These are phyloP conservation scores for Drosophila albomicans DNA, from an alignment of 1,140 invertebrate species.

Conservation along the genomic window DNA sequence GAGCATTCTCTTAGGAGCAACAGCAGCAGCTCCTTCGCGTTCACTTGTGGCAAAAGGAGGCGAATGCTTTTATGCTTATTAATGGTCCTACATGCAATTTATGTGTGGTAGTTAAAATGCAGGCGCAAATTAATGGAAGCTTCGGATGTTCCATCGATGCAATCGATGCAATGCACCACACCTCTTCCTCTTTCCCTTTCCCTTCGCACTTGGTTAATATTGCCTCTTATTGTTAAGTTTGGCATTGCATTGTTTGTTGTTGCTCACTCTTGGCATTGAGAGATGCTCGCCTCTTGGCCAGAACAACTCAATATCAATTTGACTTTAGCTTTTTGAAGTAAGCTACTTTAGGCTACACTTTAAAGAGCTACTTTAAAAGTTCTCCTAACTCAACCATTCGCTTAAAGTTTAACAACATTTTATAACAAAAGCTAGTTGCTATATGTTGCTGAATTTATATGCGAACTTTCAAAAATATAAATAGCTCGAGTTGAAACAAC, in stretches of 20 bases:
- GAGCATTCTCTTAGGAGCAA: constrained; percentile 4
- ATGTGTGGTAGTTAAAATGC: constrained; percentile 68
- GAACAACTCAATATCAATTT: background rate
- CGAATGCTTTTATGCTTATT: constrained; percentile 77
- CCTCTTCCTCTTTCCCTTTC: background rate
- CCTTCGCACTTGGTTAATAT: background rate
- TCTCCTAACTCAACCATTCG: too few species aligned
- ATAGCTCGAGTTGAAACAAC: too few species aligned
- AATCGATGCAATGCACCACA: constrained; percentile 4
- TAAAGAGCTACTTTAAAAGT: too few species aligned
- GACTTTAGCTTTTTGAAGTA: background rate
- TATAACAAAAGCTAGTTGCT: too few species aligned
- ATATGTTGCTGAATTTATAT: too few species aligned
- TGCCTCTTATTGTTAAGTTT: constrained; percentile 17
- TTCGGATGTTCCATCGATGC: constrained; percentile 5
- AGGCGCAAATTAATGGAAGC: constrained; percentile 64
- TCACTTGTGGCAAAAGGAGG: constrained; percentile 7
- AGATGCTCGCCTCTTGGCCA: background rate
- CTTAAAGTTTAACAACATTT: too few species aligned
- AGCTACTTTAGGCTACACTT: too few species aligned
- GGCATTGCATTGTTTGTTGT: background rate
- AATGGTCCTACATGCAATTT: constrained; percentile 76
- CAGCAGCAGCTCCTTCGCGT: constrained; percentile 1
- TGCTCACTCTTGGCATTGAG: constrained; percentile 26
- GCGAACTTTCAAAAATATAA: too few species aligned